Base-by-base conservation (phyloP, 2,113 vertebrate species). In the Rhineura floridana region DNA sequence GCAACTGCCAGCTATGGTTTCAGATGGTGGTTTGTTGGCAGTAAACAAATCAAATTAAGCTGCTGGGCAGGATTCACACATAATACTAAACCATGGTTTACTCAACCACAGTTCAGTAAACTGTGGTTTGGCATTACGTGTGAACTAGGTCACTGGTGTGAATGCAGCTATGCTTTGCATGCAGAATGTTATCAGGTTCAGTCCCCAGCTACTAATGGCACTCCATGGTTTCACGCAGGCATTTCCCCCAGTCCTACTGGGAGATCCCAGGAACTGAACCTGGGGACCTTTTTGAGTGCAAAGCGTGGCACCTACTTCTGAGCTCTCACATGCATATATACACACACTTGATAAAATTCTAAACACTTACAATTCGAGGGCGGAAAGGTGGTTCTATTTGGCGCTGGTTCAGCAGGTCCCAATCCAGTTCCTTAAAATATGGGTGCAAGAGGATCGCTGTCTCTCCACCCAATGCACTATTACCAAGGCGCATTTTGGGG, bases 341-440 rank as follows among this genome's bases (percentile, higher is more conserved):
- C 36, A 42, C 3, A 36, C 21, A 84, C 19, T 59, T 59, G 55
- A 19, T 1, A 50, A 3, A 10, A 63, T 55, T 55, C 82, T 81
- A 33, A 65, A 65, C 87, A 97, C 97, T 72, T 96, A 99, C 99
- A 10, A 99, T 99, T 88, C 98, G 96, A 81, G 99, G 99, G 88
- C 98, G 97, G 97, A 99, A 99, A 0, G 99, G 99, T 0, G 99
- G 98, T 91, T 99, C 98, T 48, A 99, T 92, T 89, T 98, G 98
- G 89, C 98, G 97, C 69, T 94, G 96, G 95, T 98, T 98, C 70
- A 99, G 96, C 85, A 98, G 97, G 76, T 98, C 96, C 99, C 99
- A 99, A 92, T 99, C 96, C 13, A 99, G 97, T 85, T 94, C 94
- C 30, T 94, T 93, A 94, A 99, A 99, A 96, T 99, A 99, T 75